These are phyloP conservation scores for Harmothoe impar DNA, from an alignment of 2,888 invertebrate species.

Conservation along the genomic window DNA sequence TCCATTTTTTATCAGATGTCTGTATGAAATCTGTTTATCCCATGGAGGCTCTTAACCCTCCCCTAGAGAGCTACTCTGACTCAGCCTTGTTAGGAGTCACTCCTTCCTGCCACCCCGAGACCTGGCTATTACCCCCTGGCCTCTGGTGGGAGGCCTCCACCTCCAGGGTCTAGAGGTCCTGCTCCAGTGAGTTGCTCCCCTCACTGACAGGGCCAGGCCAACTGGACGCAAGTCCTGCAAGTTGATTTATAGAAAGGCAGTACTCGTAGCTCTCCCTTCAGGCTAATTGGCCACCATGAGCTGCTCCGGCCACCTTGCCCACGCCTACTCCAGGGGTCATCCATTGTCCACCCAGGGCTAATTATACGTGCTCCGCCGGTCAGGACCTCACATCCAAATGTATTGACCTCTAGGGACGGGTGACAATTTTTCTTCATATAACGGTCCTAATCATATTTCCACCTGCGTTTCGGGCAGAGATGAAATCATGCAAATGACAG, in stretches of 20 bases:
- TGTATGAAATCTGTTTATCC: constrained; percentile 28
- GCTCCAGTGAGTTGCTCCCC: not conserved
- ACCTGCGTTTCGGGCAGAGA: constrained; percentile 15
- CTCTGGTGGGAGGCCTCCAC: not conserved
- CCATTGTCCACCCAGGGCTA: constrained; percentile 50
- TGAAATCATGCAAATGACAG: constrained; percentile 46
- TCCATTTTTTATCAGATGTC: not conserved
- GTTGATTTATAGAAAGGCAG: constrained; percentile 20
- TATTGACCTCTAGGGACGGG: constrained; percentile 47
- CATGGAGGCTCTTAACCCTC: not conserved
- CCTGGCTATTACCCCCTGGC: constrained; percentile 50
- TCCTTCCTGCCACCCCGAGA: not conserved
- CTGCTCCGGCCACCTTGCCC: constrained; percentile 21
- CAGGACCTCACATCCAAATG: not conserved
- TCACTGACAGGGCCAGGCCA: not conserved
- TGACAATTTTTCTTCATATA: constrained; percentile 48
- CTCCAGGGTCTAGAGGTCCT: constrained; percentile 15
- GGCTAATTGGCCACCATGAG: constrained; percentile 3
- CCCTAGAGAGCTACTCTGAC: not conserved
- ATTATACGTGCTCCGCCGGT: constrained; percentile 20
- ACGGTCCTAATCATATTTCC: constrained; percentile 55
- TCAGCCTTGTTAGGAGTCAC: constrained; percentile 31
- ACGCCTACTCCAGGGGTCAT: constrained; percentile 34
- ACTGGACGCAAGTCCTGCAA: not conserved
- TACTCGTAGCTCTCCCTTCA: not conserved